Conservation (phyloP, 2,113 vertebrate genomes). For the Lophura nycthemera region DNA sequence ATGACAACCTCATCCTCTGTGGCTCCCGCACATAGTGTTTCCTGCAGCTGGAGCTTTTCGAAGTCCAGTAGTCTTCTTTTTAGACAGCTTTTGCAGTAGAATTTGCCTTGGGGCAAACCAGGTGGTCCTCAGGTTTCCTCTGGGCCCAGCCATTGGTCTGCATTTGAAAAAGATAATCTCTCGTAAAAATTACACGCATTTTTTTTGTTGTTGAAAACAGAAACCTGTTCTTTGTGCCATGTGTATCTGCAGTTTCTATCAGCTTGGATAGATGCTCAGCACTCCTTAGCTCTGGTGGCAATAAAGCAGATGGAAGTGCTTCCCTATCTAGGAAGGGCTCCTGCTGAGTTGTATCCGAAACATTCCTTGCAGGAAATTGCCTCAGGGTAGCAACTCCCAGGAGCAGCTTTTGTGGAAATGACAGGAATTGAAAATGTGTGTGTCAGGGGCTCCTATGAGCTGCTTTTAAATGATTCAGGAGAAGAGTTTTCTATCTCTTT, state of each 20-base stretch:
- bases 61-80: neutral
- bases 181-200: neutral
- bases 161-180: neutral
- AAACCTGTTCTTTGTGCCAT: accelerated
- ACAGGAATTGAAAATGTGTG: neutral
- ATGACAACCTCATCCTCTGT: neutral
- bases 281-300: neutral
- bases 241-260: accelerated
- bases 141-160: accelerated
- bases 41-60: neutral
- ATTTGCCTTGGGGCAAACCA: neutral
- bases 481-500: neutral
- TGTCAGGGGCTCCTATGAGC: neutral
- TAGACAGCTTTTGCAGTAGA: neutral
- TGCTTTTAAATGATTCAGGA: neutral
- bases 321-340: neutral
- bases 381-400: neutral
- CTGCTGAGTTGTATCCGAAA: accelerated
- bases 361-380: neutral
- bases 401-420: accelerated
- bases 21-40: neutral
- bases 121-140: neutral
- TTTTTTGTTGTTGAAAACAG: neutral
- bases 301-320: neutral
- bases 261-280: accelerated